Conservation (phyloP, 2,797 vertebrate genomes). For the Notolepis coatsorum region DNA sequence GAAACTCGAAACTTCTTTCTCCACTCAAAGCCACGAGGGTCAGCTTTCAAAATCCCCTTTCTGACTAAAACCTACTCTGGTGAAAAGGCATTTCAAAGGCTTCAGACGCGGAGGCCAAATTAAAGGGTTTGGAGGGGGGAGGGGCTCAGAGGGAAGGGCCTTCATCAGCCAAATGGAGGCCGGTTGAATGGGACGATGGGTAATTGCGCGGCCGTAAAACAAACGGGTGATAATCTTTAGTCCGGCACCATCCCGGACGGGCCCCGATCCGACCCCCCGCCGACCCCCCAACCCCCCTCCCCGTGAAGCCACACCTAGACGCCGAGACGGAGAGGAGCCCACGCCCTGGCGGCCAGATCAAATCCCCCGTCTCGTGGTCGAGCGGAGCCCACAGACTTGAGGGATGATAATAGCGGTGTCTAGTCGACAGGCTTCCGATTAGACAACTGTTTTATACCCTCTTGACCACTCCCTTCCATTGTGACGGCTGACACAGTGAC, state of each 20-base stretch:
- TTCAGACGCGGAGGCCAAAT: conserved; percentile 12
- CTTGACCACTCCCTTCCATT: neutral
- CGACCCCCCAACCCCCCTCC: conserved; percentile 18
- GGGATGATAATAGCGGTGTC: conserved; percentile 52
- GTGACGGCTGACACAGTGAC: neutral
- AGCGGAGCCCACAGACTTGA: conserved; percentile 39
- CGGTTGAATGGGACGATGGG: conserved; percentile 35
- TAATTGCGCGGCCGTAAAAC: conserved; percentile 59
- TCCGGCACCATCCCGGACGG: conserved; percentile 21
- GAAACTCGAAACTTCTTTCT: no score
- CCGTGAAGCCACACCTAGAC: conserved; percentile 49
- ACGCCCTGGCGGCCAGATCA: conserved; percentile 32
- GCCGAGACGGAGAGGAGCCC: conserved; percentile 31
- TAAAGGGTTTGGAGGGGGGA: neutral
- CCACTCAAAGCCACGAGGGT: no score
- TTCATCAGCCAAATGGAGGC: conserved; percentile 53
- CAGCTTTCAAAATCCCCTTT: conserved; percentile 4
- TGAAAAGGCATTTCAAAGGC: neutral
- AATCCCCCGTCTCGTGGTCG: conserved; percentile 29
- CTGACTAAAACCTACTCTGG: neutral
- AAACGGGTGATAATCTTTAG: conserved; percentile 39
- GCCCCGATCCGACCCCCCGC: no score
- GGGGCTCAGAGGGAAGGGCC: conserved; percentile 5
- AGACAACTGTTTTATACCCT: conserved; percentile 8
- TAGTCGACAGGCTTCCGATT: conserved; percentile 27